Conservation (phyloP, 23 tunicate species). For the Styela clava region DNA sequence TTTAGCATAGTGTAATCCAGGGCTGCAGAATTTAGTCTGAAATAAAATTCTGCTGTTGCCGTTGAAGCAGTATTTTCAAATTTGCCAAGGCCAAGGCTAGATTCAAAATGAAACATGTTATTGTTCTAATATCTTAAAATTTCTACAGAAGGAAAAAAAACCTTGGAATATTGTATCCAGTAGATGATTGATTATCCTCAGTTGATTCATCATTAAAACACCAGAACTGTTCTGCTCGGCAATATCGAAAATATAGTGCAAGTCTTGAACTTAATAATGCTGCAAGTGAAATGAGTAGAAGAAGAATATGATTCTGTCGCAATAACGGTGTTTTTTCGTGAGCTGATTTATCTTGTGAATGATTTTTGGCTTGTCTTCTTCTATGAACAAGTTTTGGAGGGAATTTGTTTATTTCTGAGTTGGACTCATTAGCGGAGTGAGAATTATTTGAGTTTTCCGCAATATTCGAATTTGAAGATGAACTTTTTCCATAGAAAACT, state of each 20-base stretch:
- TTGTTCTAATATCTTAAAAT: too few relatives aligned
- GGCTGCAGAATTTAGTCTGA: too few relatives aligned
- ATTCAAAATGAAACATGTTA: too few relatives aligned
- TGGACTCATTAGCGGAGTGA: not conserved
- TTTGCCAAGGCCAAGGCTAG: too few relatives aligned
- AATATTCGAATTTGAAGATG: not conserved
- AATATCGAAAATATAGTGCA: slow-evolving; percentile 46
- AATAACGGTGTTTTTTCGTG: not conserved
- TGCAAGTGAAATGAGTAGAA: not conserved
- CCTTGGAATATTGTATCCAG: not conserved
- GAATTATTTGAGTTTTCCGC: not conserved
- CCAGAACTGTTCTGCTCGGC: slow-evolving; percentile 97
- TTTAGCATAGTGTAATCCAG: too few relatives aligned
- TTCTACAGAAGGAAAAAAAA: too few relatives aligned
- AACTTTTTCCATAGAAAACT: not conserved
- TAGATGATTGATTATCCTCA: not conserved
- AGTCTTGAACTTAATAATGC: slow-evolving; percentile 28
- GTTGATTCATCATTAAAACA: slow-evolving; percentile 47
- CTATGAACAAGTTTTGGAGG: slow-evolving; percentile 4
- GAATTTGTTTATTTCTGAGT: not conserved
- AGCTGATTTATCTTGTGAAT: not conserved
- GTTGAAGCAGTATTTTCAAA: too few relatives aligned
- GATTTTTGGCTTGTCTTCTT: not conserved
- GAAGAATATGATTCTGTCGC: not conserved
- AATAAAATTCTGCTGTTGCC: too few relatives aligned